Conservation (phyloP, 2,797 vertebrate genomes). For the Chromis chromis region DNA sequence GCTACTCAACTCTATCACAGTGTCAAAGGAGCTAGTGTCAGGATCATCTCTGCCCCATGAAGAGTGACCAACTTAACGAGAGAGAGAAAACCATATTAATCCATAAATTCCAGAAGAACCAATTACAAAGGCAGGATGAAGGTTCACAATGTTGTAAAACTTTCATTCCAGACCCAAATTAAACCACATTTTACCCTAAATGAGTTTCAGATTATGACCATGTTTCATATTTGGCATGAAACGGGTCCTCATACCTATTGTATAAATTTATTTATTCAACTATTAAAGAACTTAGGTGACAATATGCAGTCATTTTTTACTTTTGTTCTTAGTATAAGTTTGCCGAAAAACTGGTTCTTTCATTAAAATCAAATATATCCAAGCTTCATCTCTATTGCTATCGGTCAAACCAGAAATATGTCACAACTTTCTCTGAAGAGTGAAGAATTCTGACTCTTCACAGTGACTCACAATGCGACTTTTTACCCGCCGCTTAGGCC, state of each 20-base stretch:
- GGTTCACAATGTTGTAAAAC: background rate
- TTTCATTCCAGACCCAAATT: background rate
- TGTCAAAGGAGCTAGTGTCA: conserved; percentile 65
- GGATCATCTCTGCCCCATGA: conserved; percentile 33
- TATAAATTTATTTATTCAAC: conserved; percentile 1
- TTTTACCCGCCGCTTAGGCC: conserved; percentile 7
- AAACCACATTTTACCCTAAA: background rate
- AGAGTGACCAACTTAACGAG: conserved; percentile 19
- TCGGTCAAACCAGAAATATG: conserved; percentile 23
- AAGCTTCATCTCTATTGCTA: conserved; percentile 9
- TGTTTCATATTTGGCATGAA: background rate
- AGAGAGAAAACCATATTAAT: conserved; percentile 24
- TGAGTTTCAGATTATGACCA: conserved; percentile 1
- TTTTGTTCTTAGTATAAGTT: conserved; percentile 10
- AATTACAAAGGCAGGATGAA: conserved; percentile 7
- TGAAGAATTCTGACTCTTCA: conserved; percentile 14
- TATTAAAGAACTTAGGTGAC: conserved; percentile 8
- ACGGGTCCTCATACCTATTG: background rate
- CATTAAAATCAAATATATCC: conserved; percentile 38
- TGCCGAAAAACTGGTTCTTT: conserved; percentile 1
- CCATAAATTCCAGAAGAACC: conserved; percentile 21
- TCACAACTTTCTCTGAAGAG: background rate
- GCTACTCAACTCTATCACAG: conserved; percentile 75
- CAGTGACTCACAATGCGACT: conserved; percentile 8
- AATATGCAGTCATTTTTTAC: conserved; percentile 2